Percentiles rank a stretch among this genome's conserved stretches.
These are phyloP conservation scores for Phalacrocorax carbo DNA, from an alignment of 2,113 vertebrate genomes.

Conservation along the genomic window DNA sequence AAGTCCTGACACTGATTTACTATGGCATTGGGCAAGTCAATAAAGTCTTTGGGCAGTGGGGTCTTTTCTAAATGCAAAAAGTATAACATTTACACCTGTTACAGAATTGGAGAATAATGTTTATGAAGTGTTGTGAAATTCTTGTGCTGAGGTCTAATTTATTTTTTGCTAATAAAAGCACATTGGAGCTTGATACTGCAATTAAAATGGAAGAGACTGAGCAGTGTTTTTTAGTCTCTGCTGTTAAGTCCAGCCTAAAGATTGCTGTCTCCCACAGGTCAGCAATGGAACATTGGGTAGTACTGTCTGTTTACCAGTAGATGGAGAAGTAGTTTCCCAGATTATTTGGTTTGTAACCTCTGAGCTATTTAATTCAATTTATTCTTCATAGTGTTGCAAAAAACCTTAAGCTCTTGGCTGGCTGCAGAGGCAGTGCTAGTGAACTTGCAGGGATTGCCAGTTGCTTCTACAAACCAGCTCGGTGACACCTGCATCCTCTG, in stretches of 20 bases:
- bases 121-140: not conserved
- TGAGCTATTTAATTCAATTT: not conserved
- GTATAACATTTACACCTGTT: not conserved
- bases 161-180: not conserved
- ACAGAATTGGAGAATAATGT: not conserved
- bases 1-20: not conserved
- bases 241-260: not conserved
- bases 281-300: not conserved
- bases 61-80: not conserved
- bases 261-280: not conserved
- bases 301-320: not conserved
- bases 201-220: not conserved
- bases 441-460: not conserved
- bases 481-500: not conserved
- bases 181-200: not conserved
- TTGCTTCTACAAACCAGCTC: not conserved
- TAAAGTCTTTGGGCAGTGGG: not conserved
- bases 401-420: not conserved
- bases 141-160: not conserved
- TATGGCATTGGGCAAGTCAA: not conserved
- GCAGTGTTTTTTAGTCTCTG: not conserved
- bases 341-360: not conserved
- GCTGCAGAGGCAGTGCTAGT: not conserved
- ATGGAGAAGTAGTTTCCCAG: constrained; percentile 2
- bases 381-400: not conserved